These are phyloP conservation scores for Dicranocentrus wangi DNA, from an alignment of 2,888 invertebrate species.

Conservation along the genomic window DNA sequence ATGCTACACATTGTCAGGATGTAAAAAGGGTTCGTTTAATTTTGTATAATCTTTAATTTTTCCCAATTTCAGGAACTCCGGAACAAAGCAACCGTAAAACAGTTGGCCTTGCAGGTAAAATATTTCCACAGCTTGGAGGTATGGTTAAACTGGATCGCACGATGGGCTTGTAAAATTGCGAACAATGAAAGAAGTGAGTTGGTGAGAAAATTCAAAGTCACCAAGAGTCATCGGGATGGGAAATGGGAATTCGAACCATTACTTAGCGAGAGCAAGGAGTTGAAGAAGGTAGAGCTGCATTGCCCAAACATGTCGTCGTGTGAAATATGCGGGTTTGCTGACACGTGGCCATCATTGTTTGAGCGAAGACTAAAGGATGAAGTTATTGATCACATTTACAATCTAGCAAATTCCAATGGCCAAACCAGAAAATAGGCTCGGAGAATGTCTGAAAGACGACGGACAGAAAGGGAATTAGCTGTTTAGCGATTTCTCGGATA, in stretches of 20 bases:
- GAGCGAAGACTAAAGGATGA: constrained; percentile 41
- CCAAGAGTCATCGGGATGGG: constrained; percentile 50
- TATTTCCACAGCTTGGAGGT: constrained; percentile 51
- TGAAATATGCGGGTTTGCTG: constrained; percentile 24
- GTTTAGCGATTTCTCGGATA: no score
- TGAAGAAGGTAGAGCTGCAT: constrained; percentile 48
- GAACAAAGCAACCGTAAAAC: constrained; percentile 58
- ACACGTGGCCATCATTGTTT: constrained; percentile 23
- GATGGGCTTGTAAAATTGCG: constrained; percentile 7
- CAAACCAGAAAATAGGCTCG: no score
- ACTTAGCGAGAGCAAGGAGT: constrained; percentile 49
- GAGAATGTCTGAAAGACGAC: no score
- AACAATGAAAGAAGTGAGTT: constrained; percentile 17
- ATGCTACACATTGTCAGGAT: not conserved
- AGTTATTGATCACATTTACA: constrained; percentile 55
- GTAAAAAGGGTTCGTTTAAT: not conserved
- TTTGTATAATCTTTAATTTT: not conserved
- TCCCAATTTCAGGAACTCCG: constrained; percentile 46
- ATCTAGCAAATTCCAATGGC: no score
- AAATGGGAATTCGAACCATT: constrained; percentile 57
- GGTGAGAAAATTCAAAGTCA: constrained; percentile 56
- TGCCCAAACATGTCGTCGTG: constrained; percentile 33
- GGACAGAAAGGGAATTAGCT: no score
- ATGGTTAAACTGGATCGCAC: constrained; percentile 35
- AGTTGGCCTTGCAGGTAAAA: constrained; percentile 57